Base-by-base conservation (phyloP, 2,888 invertebrate species). In the Norana najaformis region DNA sequence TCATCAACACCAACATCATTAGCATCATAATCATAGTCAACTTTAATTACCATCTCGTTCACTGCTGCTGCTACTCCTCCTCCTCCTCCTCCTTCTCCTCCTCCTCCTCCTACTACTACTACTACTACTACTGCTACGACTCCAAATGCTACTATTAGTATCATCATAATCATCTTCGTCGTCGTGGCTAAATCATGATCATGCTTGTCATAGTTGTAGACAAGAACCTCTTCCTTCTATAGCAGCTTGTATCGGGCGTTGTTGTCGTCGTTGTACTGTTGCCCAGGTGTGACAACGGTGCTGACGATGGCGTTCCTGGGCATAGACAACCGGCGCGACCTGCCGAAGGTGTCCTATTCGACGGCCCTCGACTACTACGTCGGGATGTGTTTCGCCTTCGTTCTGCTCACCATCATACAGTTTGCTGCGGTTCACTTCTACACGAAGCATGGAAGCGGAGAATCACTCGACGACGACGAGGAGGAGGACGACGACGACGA, bases 341-440 rank as follows among this genome's bases (percentile, higher is more conserved):
- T 97, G 90, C 97, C 97, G 13, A 97, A 97, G 95, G 97, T 97
- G 90, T 96, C 97, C 89, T 97, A 97, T 95, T 97, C 97, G 8
- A 97, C 97, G n/a, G 97, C 97, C 1, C 95, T 97, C 92, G 97
- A 97, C 94, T 97, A 97, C 93, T 97, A 97, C 94, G 97, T 97
- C 6, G 97, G 97, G 93, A 96, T 97, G 37, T 97, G 97, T 35
- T 97, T 97, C 94, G 96, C 96, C 5, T 93, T 93, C 90, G 92
- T 93, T 11, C 97, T 98, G 93, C 98, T 98, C 0, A 88, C 98
- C 0, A 96, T 98, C 3, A 95, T 98, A 36, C 98, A 98, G 95
- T 98, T 98, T 93, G 98, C 98, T n/a, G 97, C 97, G 0, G 98
- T 98, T 0, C 98, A 98, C 95, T 98, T 98, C 95, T 98, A 98